These are phyloP conservation scores for Drosophila eugracilis DNA, from an alignment of 1,140 invertebrate species.

Conservation along the genomic window DNA sequence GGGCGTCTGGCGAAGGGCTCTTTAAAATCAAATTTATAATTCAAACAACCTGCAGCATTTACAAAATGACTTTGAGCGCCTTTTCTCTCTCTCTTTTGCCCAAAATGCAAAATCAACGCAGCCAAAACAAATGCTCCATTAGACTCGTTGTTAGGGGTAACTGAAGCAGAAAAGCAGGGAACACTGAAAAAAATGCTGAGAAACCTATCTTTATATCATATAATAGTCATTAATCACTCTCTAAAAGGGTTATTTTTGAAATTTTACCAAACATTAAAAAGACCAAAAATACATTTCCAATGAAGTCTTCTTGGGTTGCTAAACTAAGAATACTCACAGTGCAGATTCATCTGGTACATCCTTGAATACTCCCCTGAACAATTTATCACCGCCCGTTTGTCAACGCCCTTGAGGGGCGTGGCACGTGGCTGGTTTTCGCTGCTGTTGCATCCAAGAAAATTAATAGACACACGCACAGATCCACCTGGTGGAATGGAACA, in stretches of 20 bases:
- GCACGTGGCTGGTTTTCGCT: conserved; percentile 16
- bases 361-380: conserved; percentile 8
- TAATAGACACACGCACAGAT: conserved; percentile 62
- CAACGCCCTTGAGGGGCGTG: conserved; percentile 57
- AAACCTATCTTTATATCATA: too few species aligned
- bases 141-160: conserved; percentile 40
- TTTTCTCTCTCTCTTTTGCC: conserved; percentile 3
- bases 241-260: too few species aligned
- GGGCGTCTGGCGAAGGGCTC: conserved; percentile 18
- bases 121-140: conserved; percentile 64
- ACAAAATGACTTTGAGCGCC: conserved; percentile 17
- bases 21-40: conserved; percentile 51
- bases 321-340: conserved; percentile 2
- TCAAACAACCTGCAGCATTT: conserved; percentile 39
- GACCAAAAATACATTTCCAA: too few species aligned
- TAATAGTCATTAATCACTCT: too few species aligned
- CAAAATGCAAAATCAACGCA: conserved; percentile 61
- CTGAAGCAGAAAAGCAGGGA: conserved; percentile 18
- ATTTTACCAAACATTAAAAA: too few species aligned
- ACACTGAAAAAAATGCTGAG: conserved; percentile 3
- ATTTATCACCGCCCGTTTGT: conserved; percentile 68
- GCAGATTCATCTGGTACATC: conserved; percentile 9
- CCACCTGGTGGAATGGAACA: conserved; percentile 21
- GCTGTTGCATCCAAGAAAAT: conserved; percentile 52
- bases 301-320: background rate